Conservation (phyloP, 2,113 vertebrate species). For the Malurus elegans region DNA sequence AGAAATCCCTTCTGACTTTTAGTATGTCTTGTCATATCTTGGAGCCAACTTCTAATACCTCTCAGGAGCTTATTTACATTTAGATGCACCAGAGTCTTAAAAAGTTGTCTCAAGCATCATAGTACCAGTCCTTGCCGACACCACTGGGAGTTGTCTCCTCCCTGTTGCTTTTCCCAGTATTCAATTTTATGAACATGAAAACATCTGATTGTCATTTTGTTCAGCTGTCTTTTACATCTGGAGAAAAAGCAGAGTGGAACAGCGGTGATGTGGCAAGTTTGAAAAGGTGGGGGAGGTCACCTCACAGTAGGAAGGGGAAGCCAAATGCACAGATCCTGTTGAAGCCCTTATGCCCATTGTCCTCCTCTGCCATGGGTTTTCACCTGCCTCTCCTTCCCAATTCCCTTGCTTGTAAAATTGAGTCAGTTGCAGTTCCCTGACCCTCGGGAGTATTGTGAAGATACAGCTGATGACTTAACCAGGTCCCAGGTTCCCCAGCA, state of each 20-base stretch:
- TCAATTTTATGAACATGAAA: neutral
- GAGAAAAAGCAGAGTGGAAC: neutral
- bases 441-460: neutral
- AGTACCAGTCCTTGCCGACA: neutral
- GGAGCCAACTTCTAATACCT: neutral
- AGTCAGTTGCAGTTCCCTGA: neutral
- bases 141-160: neutral
- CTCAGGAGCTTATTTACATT: neutral
- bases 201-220: constrained; percentile 21
- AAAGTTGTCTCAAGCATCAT: neutral
- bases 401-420: neutral
- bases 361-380: neutral
- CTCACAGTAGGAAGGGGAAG: neutral
- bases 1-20: neutral
- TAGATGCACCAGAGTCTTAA: neutral
- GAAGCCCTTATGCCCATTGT: neutral
- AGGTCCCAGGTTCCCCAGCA: neutral
- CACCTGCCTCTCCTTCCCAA: neutral
- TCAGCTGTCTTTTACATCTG: neutral
- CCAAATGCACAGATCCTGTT: neutral
- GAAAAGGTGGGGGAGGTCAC: neutral
- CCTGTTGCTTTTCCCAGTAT: neutral
- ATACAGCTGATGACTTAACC: neutral
- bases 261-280: constrained; percentile 2
- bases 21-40: neutral